Evolutionary conservation across 2,113 vertebrate species (phyloP).

Genomic region (Varanus komodoensis): DNA sequence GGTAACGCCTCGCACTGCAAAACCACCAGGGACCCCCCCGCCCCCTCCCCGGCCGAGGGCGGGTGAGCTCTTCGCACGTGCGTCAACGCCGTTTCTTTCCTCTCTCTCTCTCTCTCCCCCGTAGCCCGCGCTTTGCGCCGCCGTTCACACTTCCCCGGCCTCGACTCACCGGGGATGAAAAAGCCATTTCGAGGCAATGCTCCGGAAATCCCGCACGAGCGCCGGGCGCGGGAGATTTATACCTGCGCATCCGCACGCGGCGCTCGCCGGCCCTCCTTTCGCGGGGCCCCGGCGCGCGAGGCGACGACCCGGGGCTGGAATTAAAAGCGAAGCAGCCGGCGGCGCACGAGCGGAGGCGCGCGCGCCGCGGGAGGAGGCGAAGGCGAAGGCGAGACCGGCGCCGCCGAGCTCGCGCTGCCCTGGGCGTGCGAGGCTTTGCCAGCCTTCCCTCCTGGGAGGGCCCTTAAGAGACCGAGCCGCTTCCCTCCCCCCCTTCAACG

Average conservation of each 20-base stretch:
- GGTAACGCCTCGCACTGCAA: neutral
- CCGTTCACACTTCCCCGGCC: neutral
- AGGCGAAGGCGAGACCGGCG: no score
- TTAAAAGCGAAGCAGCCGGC: neutral
- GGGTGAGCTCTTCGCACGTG: neutral
- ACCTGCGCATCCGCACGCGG: neutral
- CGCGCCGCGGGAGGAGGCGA: neutral
- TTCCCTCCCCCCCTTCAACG: neutral
- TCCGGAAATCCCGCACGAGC: neutral
- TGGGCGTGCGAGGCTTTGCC: neutral
- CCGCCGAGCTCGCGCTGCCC: neutral
- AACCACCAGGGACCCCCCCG: neutral
- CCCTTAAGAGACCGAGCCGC: neutral
- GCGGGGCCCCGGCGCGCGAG: neutral
- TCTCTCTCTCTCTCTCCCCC: neutral
- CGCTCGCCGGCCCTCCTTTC: neutral
- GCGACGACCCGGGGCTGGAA: neutral
- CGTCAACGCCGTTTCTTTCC: neutral
- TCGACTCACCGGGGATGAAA: slow-evolving; percentile 8
- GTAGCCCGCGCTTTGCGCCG: no score
- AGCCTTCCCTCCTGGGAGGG: neutral
- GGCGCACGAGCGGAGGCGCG: neutral
- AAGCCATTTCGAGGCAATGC: neutral
- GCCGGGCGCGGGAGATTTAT: slow-evolving; percentile 8
- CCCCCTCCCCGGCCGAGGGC: neutral